Base-by-base conservation (phyloP, 1,140 invertebrate species). In the Trissolcus basalis region DNA sequence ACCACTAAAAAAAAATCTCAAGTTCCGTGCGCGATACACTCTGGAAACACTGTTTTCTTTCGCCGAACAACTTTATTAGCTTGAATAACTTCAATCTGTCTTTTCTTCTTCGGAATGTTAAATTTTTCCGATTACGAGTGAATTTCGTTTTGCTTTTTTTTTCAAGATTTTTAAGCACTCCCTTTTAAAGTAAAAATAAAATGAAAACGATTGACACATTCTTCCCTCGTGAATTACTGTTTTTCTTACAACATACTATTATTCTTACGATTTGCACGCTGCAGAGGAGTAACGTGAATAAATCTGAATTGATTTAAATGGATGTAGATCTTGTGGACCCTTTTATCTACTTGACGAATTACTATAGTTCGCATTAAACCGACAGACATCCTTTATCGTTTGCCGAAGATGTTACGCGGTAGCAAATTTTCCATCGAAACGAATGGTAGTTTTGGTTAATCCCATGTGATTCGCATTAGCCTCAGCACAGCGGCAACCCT, bases 391-490 rank as follows among this genome's bases (percentile, higher is more conserved):
- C 60, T 76, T 60, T 76, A 67, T 77, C 74, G 74, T 72, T 72
- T 72, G 63, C 68, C 68, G 58, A 77, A 71, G 74, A 77, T 72
- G 74, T 72, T 72, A 71, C 67, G 61, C 39, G 50, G 74, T 55
- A 68, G 67, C 68, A 77, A 72, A 70, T 77, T 71, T 68, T 68
- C 56, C 68, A 61, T 63, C 16, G 68, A 39, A 72, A 71, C 74
- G 58, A 68, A 67, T 72, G 63, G 68, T 71, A 56, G 74, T 77
- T 77, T 68, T 68, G 53, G 68, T 72, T 77, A 77, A 77, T 71
- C 74, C 74, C 74, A 77, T 72, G 74, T 77, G 74, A 72, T 77
- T 77, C 68, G 74, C 68, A 72, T 77, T 71, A 77, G 74, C 63
- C 35, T 71, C 63, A 14, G 43, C 33, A 44, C 56, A 13, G 67